Conservation (phyloP, 2,113 vertebrate species). For the Callaeas wilsoni region DNA sequence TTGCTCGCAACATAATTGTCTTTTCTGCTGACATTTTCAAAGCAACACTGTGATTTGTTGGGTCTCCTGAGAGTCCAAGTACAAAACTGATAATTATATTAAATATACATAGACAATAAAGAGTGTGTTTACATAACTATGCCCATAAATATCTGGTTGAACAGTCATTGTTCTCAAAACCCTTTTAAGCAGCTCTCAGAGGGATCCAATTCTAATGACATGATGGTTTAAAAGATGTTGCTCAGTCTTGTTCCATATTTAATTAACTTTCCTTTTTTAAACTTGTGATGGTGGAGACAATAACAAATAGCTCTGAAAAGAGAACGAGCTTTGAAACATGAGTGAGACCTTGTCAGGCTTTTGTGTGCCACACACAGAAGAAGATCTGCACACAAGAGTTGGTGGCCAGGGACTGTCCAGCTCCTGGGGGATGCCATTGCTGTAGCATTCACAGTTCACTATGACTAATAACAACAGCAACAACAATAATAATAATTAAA, state of each 20-base stretch:
- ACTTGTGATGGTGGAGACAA: slow-evolving; percentile 89
- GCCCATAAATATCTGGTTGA: slow-evolving; percentile 99
- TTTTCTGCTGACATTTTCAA: slow-evolving; percentile 97
- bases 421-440: slow-evolving; percentile 59
- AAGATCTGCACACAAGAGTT: slow-evolving; percentile 37
- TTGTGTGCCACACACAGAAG: slow-evolving; percentile 80
- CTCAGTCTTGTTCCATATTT: slow-evolving; percentile 98
- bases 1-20: slow-evolving; percentile 81
- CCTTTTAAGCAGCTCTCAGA: slow-evolving; percentile 94
- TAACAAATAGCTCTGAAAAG: slow-evolving; percentile 92
- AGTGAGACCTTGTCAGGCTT: slow-evolving; percentile 88
- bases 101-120: slow-evolving; percentile 99
- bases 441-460: slow-evolving; percentile 49
- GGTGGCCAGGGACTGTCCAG: slow-evolving; percentile 44
- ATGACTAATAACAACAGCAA: slow-evolving; percentile 1
- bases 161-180: slow-evolving; percentile 97
- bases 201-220: slow-evolving; percentile 99
- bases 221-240: slow-evolving; percentile 99
- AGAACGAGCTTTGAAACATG: slow-evolving; percentile 78
- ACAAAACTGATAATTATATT: slow-evolving; percentile 99
- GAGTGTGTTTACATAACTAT: slow-evolving; percentile 98
- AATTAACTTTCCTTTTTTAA: slow-evolving; percentile 99
- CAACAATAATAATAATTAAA: slow-evolving; percentile 36
- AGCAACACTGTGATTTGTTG: slow-evolving; percentile 88
- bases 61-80: slow-evolving; percentile 84